phyloP scores from a whole-genome alignment of 2,888 invertebrate species.

The Folsomia candida region DNA sequence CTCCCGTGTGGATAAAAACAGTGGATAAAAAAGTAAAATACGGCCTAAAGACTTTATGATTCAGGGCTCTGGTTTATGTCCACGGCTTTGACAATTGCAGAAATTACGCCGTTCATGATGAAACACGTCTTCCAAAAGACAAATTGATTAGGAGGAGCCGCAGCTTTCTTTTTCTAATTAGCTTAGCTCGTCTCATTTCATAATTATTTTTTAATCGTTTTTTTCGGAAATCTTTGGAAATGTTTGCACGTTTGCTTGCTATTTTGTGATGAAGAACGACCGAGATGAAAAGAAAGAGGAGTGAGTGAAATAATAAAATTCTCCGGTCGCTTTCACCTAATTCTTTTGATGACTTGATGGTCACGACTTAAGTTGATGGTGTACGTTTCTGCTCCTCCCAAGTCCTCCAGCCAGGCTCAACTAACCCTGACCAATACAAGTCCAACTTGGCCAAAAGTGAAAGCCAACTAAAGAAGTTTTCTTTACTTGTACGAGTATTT shows the following conservation, averaged over 20 bases:
- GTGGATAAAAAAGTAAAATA: not conserved
- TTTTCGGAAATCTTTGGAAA: too few relatives aligned
- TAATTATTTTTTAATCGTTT: too few relatives aligned
- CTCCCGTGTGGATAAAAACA: too few relatives aligned
- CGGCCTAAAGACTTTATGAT: not conserved
- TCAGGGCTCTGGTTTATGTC: not conserved
- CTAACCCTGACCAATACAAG: not conserved
- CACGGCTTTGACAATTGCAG: not conserved
- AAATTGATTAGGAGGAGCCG: too few relatives aligned
- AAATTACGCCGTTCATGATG: not conserved
- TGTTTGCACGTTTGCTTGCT: not conserved
- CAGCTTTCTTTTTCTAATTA: too few relatives aligned
- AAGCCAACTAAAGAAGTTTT: not conserved
- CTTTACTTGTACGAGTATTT: not conserved
- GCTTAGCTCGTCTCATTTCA: too few relatives aligned
- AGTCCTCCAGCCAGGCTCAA: not conserved
- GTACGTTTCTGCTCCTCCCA: too few relatives aligned
- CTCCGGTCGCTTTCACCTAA: not conserved
- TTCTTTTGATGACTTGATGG: slow-evolving; percentile 8
- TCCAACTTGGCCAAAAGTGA: not conserved
- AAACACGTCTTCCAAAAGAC: too few relatives aligned
- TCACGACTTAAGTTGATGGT: too few relatives aligned
- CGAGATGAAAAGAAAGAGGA: not conserved
- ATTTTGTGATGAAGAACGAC: not conserved
- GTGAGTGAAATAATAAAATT: slow-evolving; percentile 3